Percentiles rank a stretch among this genome's conserved stretches.
phyloP scores from a whole-genome alignment of 2,113 vertebrate species.

The Oreochromis aureus region DNA sequence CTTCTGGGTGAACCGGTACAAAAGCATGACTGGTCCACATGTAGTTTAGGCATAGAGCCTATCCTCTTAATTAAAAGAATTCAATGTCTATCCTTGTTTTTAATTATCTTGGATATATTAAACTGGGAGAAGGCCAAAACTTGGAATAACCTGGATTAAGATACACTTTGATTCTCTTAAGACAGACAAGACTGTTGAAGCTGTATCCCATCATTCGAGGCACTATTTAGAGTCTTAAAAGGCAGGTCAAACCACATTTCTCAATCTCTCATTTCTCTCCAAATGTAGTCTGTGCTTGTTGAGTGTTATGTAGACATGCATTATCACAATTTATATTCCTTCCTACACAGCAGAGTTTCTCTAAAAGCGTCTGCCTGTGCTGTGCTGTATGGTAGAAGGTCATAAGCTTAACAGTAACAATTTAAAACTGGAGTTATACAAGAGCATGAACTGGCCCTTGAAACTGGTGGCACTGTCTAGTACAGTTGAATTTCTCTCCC shows the following conservation, averaged over 20 bases:
- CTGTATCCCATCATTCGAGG: neutral
- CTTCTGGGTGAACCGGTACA: neutral
- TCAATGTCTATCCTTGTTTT: neutral
- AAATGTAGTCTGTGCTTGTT: neutral
- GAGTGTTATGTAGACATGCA: neutral
- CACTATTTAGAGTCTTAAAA: neutral
- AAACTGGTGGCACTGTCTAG: conserved; percentile 33
- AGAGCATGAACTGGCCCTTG: conserved; percentile 38
- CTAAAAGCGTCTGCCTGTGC: neutral
- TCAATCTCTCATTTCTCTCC: neutral
- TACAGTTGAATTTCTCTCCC: conserved; percentile 39
- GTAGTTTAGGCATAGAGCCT: neutral
- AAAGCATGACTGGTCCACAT: neutral
- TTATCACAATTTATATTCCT: neutral
- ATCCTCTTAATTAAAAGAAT: neutral
- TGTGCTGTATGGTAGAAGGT: neutral
- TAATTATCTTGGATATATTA: neutral
- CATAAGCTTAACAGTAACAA: neutral
- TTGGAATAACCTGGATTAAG: neutral
- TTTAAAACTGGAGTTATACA: conserved; percentile 34
- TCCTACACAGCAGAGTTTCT: neutral
- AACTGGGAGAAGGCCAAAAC: neutral
- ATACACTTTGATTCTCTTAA: neutral
- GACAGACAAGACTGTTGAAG: neutral
- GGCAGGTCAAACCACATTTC: neutral